Conservation (phyloP, 2,113 vertebrate genomes). For the Andinoacara biseriatus region DNA sequence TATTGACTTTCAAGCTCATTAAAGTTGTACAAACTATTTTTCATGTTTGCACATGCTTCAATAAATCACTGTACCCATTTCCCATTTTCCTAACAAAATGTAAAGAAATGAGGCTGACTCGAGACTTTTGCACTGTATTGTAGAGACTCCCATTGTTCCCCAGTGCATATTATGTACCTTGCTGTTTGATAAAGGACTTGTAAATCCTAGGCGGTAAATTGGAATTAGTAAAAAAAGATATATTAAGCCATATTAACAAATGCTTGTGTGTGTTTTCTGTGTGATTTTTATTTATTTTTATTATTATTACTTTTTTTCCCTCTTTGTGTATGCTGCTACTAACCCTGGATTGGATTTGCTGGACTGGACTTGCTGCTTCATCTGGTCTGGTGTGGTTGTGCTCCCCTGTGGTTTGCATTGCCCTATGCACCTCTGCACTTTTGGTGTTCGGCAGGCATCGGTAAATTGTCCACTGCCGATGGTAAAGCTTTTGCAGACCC, state of each 20-base stretch:
- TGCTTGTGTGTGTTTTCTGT: constrained; percentile 74
- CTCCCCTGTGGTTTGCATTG: constrained; percentile 78
- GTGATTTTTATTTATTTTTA: neutral
- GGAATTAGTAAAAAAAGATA: constrained; percentile 35
- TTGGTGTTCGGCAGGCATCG: constrained; percentile 91
- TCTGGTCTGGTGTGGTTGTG: constrained; percentile 80
- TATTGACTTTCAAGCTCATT: neutral
- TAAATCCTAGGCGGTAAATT: constrained; percentile 46
- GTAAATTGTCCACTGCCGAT: constrained; percentile 99
- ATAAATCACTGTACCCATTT: neutral
- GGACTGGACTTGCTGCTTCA: constrained; percentile 76
- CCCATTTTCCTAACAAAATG: neutral
- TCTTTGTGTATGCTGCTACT: constrained; percentile 74
- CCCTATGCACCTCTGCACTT: constrained; percentile 75
- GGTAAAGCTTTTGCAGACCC: constrained; percentile 99
- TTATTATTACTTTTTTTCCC: neutral
- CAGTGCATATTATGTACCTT: neutral
- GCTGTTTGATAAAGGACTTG: neutral
- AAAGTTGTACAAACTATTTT: neutral
- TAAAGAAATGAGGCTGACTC: neutral
- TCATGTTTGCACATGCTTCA: neutral
- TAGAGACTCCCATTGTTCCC: neutral
- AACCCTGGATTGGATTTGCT: constrained; percentile 80
- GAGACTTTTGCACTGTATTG: neutral
- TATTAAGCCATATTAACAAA: constrained; percentile 70